phyloP scores from a whole-genome alignment of 2,113 vertebrate genomes.

The Phrynosoma platyrhinos region DNA sequence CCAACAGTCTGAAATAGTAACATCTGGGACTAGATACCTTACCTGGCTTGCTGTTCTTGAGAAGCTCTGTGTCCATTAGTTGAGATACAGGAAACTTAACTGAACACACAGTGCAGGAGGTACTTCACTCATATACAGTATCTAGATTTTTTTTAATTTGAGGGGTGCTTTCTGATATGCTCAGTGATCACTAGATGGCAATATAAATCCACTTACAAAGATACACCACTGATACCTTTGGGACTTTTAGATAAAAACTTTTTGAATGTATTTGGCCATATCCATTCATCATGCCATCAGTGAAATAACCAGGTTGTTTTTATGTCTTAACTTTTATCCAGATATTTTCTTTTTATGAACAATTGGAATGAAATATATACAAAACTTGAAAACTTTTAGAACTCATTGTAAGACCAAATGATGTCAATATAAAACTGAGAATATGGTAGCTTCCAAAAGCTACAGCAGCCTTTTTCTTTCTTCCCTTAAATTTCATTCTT shows the following conservation, averaged over 20 bases:
- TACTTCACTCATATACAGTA: neutral
- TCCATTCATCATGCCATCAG: neutral
- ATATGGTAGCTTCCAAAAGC: constrained; percentile 38
- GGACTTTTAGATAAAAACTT: neutral
- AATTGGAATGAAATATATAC: neutral
- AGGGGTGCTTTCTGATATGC: constrained; percentile 6
- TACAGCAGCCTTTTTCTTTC: constrained; percentile 51
- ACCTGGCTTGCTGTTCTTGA: neutral
- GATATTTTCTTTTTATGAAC: neutral
- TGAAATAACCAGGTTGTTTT: neutral
- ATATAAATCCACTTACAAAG: constrained; percentile 50
- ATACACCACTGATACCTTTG: neutral
- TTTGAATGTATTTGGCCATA: neutral
- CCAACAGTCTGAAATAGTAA: neutral
- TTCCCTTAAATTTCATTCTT: constrained; percentile 49
- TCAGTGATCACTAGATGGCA: constrained; percentile 72
- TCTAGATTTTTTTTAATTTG: neutral
- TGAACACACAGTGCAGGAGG: neutral
- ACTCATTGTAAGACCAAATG: neutral
- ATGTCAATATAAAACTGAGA: constrained; percentile 17
- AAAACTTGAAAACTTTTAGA: neutral
- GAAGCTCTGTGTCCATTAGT: neutral
- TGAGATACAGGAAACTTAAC: neutral
- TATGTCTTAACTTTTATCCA: neutral
- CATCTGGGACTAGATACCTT: neutral